These are phyloP conservation scores for Torymus auratus DNA, from an alignment of 2,888 invertebrate genomes.

Conservation along the genomic window DNA sequence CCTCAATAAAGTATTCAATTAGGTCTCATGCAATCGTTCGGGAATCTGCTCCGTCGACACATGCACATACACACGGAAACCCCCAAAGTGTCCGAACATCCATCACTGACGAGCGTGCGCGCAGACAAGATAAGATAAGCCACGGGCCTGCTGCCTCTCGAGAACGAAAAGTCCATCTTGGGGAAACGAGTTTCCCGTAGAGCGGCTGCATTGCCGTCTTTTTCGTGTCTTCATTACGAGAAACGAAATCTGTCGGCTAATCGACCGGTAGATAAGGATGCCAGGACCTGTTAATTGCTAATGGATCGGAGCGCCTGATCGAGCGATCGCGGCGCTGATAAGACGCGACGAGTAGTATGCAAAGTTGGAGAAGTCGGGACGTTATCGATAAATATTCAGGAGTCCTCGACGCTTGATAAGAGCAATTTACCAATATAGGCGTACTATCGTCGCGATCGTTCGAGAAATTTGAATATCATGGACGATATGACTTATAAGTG, in stretches of 20 bases:
- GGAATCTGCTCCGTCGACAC: no score
- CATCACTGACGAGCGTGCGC: no score
- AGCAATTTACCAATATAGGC: neutral
- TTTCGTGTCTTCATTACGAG: conserved; percentile 11
- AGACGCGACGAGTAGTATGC: neutral
- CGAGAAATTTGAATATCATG: conserved; percentile 18
- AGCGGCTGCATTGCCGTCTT: neutral
- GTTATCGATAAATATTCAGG: conserved; percentile 37
- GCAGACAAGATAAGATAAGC: no score
- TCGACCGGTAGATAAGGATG: conserved; percentile 26
- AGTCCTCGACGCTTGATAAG: conserved; percentile 6
- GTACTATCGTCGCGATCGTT: conserved; percentile 17
- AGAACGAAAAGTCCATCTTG: no score
- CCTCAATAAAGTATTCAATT: no score
- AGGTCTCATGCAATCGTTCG: no score
- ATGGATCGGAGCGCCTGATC: conserved; percentile 29
- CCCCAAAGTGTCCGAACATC: no score
- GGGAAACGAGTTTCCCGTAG: no score
- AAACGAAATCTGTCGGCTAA: conserved; percentile 36
- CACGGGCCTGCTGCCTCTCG: no score
- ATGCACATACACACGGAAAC: no score
- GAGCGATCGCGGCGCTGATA: conserved; percentile 16
- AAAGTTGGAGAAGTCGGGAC: neutral
- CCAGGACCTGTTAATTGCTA: conserved; percentile 27
- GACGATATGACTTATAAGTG: neutral